phyloP scores from a whole-genome alignment of 2,888 invertebrate species.

The Melangyna quadrimaculata region DNA sequence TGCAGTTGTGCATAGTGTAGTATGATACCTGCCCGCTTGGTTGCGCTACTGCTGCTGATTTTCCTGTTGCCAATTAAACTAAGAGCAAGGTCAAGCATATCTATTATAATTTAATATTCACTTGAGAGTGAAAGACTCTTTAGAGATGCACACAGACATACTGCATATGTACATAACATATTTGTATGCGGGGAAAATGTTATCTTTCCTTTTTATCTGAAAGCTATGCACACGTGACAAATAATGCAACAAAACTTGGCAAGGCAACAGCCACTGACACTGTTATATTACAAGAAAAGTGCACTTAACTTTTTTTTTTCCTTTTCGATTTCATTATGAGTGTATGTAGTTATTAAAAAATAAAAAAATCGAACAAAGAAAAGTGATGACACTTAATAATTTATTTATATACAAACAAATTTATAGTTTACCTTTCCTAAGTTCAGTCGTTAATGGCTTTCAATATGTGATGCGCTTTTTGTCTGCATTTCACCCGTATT shows the following conservation, averaged over 20 bases:
- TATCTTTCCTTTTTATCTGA: constrained; percentile 41
- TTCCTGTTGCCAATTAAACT: constrained; percentile 49
- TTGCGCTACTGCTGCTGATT: not conserved
- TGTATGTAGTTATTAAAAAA: not conserved
- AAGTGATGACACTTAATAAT: constrained; percentile 55
- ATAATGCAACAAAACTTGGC: constrained; percentile 49
- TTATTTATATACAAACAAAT: constrained; percentile 37
- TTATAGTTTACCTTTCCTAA: constrained; percentile 18
- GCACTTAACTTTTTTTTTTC: constrained; percentile 27
- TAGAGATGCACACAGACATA: not conserved
- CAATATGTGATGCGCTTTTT: constrained; percentile 39
- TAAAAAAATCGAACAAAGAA: constrained; percentile 27
- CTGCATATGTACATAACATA: not conserved
- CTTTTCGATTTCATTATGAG: constrained; percentile 9
- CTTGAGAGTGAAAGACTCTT: not conserved
- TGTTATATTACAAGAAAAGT: constrained; percentile 8
- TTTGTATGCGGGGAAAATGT: constrained; percentile 15
- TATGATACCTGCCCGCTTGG: not conserved
- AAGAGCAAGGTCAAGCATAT: constrained; percentile 47
- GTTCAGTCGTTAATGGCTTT: constrained; percentile 10
- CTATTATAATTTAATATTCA: constrained; percentile 49
- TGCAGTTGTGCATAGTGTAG: not conserved
- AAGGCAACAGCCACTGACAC: constrained; percentile 39
- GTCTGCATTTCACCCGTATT: constrained; percentile 12
- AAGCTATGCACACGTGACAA: constrained; percentile 59